Evolutionary conservation across 2,888 invertebrate species (phyloP), one percentile per base, ranked within the genome.

Genomic region (Invenusta paracnida): DNA sequence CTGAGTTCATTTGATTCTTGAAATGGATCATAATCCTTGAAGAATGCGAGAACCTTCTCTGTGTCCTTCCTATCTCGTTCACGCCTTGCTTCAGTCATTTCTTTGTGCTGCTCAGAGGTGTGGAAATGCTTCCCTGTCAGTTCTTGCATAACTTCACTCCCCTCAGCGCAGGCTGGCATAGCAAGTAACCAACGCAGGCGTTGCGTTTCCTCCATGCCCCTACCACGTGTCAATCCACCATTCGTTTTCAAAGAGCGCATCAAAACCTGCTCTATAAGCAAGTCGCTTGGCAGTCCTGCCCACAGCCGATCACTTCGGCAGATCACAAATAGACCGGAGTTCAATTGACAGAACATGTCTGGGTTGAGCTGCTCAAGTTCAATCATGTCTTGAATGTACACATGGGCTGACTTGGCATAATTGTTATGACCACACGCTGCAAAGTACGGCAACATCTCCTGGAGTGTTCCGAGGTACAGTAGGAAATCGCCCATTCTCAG

Each of bases 401-500:
- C 11, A 23, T 73, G 23, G 73, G 73, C 73, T 23, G 73, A 73
- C 73, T 73, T 73, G 73, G 73, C 73, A 73, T 73, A 73, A 73
- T 73, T 73, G 5, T 5, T 13, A 23, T 73, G 73, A 5, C 73
- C 73, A 73, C 73, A 73, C 11, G 73, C 73, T 73, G 73, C 17
- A 73, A 73, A 73, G 73, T 13, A 73, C 5, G 73, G 73, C 5
- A 73, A 23, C 73, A 73, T 73, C 73, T 73, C 27, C 73, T 73
- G 5, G 11, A 73, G 73, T 73, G 73, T 13, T 73, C 23, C 11
- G 11, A 73, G 73, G 23, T 73, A 73, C 73, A 73, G 23, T 23
- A 73, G 5, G 73, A 73, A 73, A 23, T 73, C 23, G 11, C 73
- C 73, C 23, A 23, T 73, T 13, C 73, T 5, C 23, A 88, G 88